These are phyloP conservation scores for Nyctalus aviator DNA, from an alignment of 2,797 vertebrate genomes.

Conservation along the genomic window DNA sequence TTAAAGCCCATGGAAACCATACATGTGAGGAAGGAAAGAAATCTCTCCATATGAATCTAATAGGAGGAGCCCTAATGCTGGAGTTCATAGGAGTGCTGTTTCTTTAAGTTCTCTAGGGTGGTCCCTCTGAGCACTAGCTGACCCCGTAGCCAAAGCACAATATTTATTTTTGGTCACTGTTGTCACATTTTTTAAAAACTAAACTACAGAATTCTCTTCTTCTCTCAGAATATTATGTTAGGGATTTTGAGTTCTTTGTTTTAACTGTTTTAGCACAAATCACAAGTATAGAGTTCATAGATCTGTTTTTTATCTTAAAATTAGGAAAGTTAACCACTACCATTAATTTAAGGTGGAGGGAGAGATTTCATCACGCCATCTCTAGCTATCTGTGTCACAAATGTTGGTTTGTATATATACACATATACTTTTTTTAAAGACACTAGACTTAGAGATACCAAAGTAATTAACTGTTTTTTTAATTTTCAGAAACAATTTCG, in stretches of 20 bases:
- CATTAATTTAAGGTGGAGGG: neutral
- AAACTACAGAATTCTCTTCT: neutral
- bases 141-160: too few relatives aligned
- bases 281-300: neutral
- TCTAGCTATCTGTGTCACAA: conserved; percentile 75
- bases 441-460: conserved; percentile 66
- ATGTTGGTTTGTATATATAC: conserved; percentile 60
- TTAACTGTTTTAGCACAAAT: conserved; percentile 3
- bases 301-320: conserved; percentile 17
- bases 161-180: neutral
- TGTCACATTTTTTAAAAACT: conserved; percentile 4
- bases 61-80: neutral
- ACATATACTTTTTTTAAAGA: conserved; percentile 38
- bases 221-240: neutral
- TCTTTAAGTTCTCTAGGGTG: neutral
- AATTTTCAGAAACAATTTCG: conserved; percentile 70
- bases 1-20: conserved; percentile 4
- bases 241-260: conserved; percentile 26
- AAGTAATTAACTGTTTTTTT: conserved; percentile 65
- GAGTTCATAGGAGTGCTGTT: neutral
- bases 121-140: neutral
- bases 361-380: conserved; percentile 27
- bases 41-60: neutral
- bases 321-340: neutral
- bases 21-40: neutral